Percentiles rank a stretch among this genome's conserved stretches.
phyloP scores from a whole-genome alignment of 2,113 vertebrate genomes.

The Melierax canorus region DNA sequence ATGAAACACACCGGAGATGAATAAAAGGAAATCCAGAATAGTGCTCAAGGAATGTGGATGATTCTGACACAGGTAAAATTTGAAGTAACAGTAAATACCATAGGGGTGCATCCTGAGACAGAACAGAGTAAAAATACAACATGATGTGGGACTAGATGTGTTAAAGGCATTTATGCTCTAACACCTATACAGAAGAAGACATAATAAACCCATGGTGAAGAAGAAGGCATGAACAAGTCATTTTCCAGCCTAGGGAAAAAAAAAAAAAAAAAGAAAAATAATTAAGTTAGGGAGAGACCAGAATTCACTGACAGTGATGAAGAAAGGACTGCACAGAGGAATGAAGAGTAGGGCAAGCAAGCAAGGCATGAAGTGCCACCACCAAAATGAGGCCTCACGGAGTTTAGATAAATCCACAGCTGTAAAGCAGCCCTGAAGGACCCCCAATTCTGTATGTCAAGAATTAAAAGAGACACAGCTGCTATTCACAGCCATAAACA shows the following conservation, averaged over 20 bases:
- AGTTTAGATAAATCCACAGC: neutral
- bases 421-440: neutral
- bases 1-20: neutral
- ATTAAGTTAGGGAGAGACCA: neutral
- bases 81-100: neutral
- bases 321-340: neutral
- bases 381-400: neutral
- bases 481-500: neutral
- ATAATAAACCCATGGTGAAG: neutral
- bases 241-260: neutral
- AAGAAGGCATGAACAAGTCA: neutral
- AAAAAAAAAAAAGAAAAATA: neutral
- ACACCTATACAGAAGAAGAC: neutral
- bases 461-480: neutral
- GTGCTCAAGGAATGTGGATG: neutral
- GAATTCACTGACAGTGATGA: neutral
- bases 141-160: neutral
- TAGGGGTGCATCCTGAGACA: neutral
- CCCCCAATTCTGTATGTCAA: neutral
- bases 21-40: neutral
- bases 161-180: neutral
- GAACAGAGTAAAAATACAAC: neutral
- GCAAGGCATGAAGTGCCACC: neutral
- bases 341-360: neutral
- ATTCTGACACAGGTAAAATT: neutral